Percentiles rank a stretch among this genome's conserved stretches.
Evolutionary conservation across 2,797 vertebrate genomes (phyloP).

Genomic region (Lophotriccus pileatus): DNA sequence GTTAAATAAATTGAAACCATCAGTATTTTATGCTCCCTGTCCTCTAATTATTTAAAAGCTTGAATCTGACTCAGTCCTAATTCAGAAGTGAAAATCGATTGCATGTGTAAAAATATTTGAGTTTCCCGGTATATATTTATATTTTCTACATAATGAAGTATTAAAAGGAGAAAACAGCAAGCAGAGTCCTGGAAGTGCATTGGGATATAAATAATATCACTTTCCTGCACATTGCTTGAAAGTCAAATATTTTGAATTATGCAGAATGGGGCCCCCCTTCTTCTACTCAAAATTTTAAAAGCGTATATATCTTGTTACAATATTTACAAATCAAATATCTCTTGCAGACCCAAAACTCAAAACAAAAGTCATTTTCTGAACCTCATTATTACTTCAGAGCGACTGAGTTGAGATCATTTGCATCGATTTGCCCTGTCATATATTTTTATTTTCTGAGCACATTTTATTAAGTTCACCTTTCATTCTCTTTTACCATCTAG

Average conservation of each 20-base stretch:
- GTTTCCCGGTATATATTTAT: background rate
- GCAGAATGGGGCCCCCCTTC: background rate
- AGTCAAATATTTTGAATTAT: background rate
- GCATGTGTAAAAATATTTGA: background rate
- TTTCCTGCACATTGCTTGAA: background rate
- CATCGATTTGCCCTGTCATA: background rate
- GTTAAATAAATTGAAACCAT: conserved; percentile 28
- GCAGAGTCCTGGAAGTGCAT: background rate
- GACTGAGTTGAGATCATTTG: background rate
- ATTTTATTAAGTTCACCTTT: background rate
- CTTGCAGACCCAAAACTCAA: background rate
- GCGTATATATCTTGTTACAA: background rate
- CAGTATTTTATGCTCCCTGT: background rate
- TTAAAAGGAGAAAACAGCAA: background rate
- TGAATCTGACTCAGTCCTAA: background rate
- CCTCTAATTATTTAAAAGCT: conserved; percentile 28
- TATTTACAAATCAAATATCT: background rate
- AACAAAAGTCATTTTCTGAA: background rate
- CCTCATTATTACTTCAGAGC: background rate
- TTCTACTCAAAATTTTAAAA: background rate
- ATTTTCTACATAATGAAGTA: background rate
- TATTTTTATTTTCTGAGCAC: background rate
- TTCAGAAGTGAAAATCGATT: background rate
- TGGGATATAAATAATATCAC: background rate
- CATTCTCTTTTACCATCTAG: background rate